These are phyloP conservation scores for Drosophila orosa DNA, from an alignment of 1,140 invertebrate genomes.

Conservation along the genomic window DNA sequence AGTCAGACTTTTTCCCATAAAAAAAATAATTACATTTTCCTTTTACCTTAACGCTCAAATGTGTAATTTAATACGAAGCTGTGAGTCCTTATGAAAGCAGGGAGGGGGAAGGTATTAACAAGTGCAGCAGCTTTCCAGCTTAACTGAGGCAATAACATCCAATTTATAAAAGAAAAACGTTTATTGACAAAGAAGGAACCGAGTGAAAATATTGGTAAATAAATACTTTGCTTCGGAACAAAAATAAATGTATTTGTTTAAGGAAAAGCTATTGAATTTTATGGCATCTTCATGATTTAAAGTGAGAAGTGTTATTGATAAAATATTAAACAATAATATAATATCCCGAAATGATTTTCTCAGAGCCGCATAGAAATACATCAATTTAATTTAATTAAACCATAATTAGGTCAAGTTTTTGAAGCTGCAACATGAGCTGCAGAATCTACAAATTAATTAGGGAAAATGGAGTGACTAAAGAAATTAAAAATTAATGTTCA, in stretches of 20 bases:
- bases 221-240: neutral
- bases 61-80: neutral
- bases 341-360: neutral
- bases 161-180: too few species aligned
- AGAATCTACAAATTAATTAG: neutral
- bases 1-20: neutral
- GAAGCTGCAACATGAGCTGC: neutral
- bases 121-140: neutral
- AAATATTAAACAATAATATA: neutral
- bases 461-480: neutral
- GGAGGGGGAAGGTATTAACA: neutral
- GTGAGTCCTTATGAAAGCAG: neutral
- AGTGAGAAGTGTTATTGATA: too few species aligned
- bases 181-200: too few species aligned
- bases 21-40: constrained; percentile 4
- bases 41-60: neutral
- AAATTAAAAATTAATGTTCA: neutral
- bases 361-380: neutral
- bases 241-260: neutral
- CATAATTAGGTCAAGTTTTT: constrained; percentile 5
- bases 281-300: neutral
- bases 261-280: neutral
- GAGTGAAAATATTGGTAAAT: neutral
- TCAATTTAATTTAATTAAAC: neutral
- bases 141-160: neutral